These are phyloP conservation scores for Tragelaphus imberbis DNA, from an alignment of 2,113 vertebrate species.

Conservation along the genomic window DNA sequence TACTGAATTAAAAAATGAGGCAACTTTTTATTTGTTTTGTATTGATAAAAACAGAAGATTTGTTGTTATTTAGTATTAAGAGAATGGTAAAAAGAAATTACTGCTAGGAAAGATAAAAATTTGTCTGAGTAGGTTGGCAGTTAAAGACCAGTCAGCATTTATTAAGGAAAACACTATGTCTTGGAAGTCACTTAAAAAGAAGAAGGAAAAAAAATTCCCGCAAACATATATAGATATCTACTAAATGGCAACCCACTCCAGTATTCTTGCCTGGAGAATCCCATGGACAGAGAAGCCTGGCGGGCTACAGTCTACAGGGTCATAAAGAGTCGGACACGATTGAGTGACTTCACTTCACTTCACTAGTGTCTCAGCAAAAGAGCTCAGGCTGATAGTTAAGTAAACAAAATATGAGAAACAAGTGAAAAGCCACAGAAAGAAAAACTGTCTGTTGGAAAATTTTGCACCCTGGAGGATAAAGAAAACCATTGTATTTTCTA, in stretches of 20 bases:
- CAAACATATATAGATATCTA: neutral
- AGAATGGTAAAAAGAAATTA: neutral
- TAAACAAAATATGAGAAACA: neutral
- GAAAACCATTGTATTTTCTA: neutral
- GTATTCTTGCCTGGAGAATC: too few species aligned
- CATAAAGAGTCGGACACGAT: too few species aligned
- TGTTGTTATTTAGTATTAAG: neutral
- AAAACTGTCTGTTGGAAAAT: neutral
- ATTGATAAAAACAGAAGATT: neutral
- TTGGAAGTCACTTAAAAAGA: neutral
- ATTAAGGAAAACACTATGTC: neutral
- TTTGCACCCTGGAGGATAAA: neutral
- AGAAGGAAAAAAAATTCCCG: neutral
- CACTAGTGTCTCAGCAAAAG: neutral
- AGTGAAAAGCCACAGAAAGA: neutral
- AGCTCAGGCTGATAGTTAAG: neutral
- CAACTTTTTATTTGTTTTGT: neutral
- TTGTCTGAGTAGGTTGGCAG: neutral
- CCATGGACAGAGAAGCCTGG: too few species aligned
- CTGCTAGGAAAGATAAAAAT: neutral
- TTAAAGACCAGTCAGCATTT: neutral
- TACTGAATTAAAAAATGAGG: neutral
- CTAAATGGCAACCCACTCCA: too few species aligned
- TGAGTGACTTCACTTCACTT: too few species aligned
- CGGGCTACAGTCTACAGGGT: too few species aligned